These are phyloP conservation scores for Motacilla alba DNA, from an alignment of 2,113 vertebrate species.

Conservation along the genomic window DNA sequence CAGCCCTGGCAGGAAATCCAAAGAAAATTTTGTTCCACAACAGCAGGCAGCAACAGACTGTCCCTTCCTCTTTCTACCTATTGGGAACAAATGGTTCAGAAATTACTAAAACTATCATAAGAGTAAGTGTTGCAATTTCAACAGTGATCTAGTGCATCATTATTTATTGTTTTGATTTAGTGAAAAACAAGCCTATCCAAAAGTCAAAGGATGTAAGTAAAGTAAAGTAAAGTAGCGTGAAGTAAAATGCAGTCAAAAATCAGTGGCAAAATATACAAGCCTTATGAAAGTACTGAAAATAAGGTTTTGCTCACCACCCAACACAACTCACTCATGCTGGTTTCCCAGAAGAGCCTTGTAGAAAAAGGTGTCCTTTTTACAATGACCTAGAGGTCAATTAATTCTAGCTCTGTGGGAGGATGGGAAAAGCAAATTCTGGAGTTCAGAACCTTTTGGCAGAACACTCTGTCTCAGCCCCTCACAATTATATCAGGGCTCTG, in stretches of 20 bases:
- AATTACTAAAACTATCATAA: background rate
- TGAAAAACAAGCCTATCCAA: background rate
- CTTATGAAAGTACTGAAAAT: background rate
- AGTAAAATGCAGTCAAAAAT: background rate
- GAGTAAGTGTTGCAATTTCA: background rate
- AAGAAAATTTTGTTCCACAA: background rate
- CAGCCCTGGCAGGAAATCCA: background rate
- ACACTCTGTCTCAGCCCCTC: background rate
- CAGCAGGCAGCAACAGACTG: background rate
- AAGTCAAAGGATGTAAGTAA: background rate
- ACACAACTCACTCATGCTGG: background rate
- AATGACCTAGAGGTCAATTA: background rate
- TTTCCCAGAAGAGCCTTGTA: background rate
- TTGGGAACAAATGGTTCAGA: background rate
- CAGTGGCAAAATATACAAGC: background rate
- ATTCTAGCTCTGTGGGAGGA: background rate
- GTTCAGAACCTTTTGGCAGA: slow-evolving; percentile 21
- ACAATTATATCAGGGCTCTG: background rate
- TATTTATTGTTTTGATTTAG: background rate
- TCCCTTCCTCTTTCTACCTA: background rate
- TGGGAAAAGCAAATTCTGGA: background rate
- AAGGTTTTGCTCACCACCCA: background rate
- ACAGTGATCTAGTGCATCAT: background rate
- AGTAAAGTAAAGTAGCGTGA: no score
- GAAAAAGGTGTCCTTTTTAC: background rate